Percentiles rank a stretch among this genome's conserved stretches.
Evolutionary conservation across 2,888 invertebrate genomes (phyloP).

Genomic region (Atherix ibis): DNA sequence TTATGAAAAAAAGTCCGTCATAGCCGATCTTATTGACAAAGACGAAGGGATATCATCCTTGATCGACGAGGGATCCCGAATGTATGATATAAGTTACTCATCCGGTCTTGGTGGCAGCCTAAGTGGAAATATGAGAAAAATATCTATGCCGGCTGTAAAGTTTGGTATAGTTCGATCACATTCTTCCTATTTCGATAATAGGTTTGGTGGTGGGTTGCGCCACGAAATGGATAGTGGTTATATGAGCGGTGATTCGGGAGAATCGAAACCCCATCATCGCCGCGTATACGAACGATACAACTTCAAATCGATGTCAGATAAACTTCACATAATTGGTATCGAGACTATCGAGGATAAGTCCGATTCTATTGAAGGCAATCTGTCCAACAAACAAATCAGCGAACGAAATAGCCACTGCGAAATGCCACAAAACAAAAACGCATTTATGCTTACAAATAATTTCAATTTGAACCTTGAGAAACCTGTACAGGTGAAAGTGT

Average conservation of each 20-base stretch:
- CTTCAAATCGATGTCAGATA: constrained; percentile 24
- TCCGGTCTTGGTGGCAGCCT: constrained; percentile 4
- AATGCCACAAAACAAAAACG: too few species aligned
- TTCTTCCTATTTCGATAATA: constrained; percentile 7
- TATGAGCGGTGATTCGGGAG: constrained; percentile 64
- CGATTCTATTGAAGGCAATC: constrained; percentile 9
- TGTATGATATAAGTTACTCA: constrained; percentile 28
- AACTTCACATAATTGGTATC: constrained; percentile 22
- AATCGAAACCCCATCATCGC: constrained; percentile 39
- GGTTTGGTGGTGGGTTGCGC: constrained; percentile 13
- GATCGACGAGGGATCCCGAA: constrained; percentile 18
- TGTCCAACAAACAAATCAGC: not conserved
- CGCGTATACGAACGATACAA: constrained; percentile 32
- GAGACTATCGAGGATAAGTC: constrained; percentile 29
- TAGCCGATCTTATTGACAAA: constrained; percentile 8
- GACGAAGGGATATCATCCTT: constrained; percentile 30
- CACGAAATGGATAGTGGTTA: constrained; percentile 64
- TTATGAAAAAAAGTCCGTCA: constrained; percentile 8
- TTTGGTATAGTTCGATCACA: constrained; percentile 5
- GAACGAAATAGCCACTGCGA: constrained; percentile 5
- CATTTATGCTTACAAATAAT: constrained; percentile 1
- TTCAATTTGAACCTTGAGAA: constrained; percentile 8
- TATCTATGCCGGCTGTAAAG: not conserved
- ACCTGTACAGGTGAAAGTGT: constrained; percentile 11
- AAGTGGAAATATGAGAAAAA: constrained; percentile 1